Conservation (phyloP, 2,113 vertebrate species). For the Paramisgurnus dabryanus region DNA sequence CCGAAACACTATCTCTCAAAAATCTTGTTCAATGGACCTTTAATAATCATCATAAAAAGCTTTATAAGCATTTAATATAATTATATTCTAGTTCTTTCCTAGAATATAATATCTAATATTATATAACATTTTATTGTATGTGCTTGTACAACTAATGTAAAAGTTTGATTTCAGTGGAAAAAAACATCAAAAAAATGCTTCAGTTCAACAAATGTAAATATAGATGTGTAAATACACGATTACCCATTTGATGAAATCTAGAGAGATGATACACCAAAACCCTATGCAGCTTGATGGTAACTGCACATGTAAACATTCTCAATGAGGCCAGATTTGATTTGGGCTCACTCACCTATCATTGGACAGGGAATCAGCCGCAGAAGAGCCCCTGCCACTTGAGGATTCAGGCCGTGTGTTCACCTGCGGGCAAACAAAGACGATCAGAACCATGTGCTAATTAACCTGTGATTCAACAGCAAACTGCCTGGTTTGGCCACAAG, state of each 20-base stretch:
- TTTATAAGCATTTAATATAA: too few relatives aligned
- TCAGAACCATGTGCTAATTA: slow-evolving; percentile 58
- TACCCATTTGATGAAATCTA: too few relatives aligned
- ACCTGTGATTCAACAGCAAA: slow-evolving; percentile 63
- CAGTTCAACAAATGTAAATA: too few relatives aligned
- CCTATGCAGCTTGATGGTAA: not conserved
- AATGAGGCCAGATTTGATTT: not conserved
- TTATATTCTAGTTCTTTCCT: not conserved
- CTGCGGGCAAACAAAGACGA: slow-evolving; percentile 75
- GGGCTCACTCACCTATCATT: slow-evolving; percentile 90
- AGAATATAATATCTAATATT: too few relatives aligned
- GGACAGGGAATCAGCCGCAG: slow-evolving; percentile 81
- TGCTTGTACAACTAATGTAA: too few relatives aligned
- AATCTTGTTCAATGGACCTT: not conserved
- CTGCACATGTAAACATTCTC: not conserved
- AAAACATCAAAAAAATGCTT: too few relatives aligned
- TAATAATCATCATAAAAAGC: not conserved
- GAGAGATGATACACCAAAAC: too few relatives aligned
- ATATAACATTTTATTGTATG: too few relatives aligned
- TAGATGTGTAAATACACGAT: too few relatives aligned
- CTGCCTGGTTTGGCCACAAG: slow-evolving; percentile 48
- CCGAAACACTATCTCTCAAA: not conserved
- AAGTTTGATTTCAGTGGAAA: too few relatives aligned
- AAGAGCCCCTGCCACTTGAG: slow-evolving; percentile 78
- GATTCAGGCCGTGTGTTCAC: slow-evolving; percentile 91